Evolutionary conservation across 2,797 vertebrate species (phyloP).

Genomic region (Geranospiza caerulescens): DNA sequence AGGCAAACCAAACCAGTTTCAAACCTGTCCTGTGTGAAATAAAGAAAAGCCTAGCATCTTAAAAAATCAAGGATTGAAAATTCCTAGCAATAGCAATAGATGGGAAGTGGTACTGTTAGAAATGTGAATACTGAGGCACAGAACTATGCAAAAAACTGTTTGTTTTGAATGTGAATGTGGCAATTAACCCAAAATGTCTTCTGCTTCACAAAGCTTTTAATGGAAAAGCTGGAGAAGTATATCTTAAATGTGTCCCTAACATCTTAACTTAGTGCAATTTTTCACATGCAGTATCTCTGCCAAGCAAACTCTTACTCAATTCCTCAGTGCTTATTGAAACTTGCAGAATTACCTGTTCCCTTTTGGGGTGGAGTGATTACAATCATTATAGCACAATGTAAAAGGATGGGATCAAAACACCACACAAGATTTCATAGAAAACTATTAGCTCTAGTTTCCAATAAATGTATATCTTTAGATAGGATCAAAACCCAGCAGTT

Average conservation of each 20-base stretch:
- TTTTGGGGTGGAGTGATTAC: background rate
- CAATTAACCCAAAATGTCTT: background rate
- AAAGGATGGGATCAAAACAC: background rate
- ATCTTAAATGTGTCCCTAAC: background rate
- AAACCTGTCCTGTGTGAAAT: background rate
- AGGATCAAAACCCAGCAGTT: background rate
- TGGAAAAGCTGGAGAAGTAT: background rate
- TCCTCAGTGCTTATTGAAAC: background rate
- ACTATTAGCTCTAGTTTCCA: background rate
- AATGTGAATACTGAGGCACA: background rate
- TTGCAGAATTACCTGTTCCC: background rate
- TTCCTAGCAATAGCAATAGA: background rate
- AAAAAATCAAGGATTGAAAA: background rate
- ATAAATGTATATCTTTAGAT: background rate
- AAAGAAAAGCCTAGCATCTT: background rate
- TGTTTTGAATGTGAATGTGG: background rate
- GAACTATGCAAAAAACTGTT: background rate
- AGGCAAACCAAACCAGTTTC: background rate
- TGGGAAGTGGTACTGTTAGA: background rate
- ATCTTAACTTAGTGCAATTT: background rate
- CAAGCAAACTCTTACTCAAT: background rate
- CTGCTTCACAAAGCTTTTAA: background rate
- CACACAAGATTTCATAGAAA: background rate
- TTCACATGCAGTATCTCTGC: background rate
- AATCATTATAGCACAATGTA: background rate